Evolutionary conservation across 2,797 vertebrate species (phyloP).

Genomic region (Manis pentadactyla): DNA sequence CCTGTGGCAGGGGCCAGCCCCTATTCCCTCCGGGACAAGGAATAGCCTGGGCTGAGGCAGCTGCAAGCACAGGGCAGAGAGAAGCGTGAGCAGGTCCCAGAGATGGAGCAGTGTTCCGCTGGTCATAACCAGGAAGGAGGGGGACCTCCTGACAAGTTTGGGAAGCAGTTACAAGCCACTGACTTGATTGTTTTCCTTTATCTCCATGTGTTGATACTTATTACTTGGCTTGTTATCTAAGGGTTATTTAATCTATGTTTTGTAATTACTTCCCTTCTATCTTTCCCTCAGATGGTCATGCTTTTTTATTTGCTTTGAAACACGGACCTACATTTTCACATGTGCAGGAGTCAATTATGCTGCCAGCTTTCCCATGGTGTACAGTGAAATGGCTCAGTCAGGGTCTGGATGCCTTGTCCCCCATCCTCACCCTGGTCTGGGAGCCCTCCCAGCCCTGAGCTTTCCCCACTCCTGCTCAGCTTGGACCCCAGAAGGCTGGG

Average conservation of each 20-base stretch:
- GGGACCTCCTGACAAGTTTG: too few species aligned
- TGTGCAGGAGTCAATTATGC: slow-evolving; percentile 79
- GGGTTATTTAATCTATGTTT: slow-evolving; percentile 86
- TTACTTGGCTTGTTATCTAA: too few species aligned
- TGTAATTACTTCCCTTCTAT: slow-evolving; percentile 86
- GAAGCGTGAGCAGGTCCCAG: too few species aligned
- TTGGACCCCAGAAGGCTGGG: background rate
- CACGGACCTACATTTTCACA: slow-evolving; percentile 84
- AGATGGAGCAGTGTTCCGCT: too few species aligned
- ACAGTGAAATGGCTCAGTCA: slow-evolving; percentile 67
- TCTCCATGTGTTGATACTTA: too few species aligned
- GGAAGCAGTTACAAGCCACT: too few species aligned
- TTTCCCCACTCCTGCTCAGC: background rate
- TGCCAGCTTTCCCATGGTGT: slow-evolving; percentile 79
- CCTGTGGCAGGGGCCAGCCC: too few species aligned
- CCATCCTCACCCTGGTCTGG: background rate
- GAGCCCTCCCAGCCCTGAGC: background rate
- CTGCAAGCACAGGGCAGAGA: too few species aligned
- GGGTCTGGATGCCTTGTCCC: background rate
- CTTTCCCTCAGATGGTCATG: slow-evolving; percentile 79
- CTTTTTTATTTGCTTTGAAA: slow-evolving; percentile 75
- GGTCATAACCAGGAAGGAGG: too few species aligned
- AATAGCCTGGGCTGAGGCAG: too few species aligned
- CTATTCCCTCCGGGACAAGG: too few species aligned
- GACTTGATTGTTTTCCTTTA: too few species aligned